Percentiles rank a stretch among this genome's conserved stretches.
Conservation (phyloP, 2,888 invertebrate species). For the Strigamia crassipes region DNA sequence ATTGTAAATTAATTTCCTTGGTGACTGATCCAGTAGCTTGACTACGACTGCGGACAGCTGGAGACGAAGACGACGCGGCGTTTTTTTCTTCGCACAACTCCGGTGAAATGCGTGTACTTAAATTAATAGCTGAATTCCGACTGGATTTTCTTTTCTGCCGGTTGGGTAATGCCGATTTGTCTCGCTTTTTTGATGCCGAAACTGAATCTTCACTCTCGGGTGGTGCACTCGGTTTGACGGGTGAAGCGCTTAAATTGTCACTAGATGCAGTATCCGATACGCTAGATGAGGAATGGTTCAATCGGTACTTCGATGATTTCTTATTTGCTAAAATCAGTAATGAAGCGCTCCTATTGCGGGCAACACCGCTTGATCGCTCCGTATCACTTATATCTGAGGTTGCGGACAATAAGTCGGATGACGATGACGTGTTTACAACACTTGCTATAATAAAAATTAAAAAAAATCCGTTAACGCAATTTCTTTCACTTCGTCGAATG, state of each 20-base stretch:
- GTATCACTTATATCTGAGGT: not conserved
- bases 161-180: not conserved
- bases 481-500: no score
- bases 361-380: not conserved
- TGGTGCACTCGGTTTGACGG: not conserved
- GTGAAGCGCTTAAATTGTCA: not conserved
- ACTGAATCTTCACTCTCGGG: not conserved
- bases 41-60: not conserved
- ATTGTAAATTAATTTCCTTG: not conserved
- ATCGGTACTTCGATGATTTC: not conserved
- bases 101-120: not conserved
- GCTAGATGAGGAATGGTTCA: not conserved
- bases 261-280: not conserved
- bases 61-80: not conserved
- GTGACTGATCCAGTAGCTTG: not conserved
- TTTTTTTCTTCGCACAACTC: not conserved
- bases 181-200: not conserved
- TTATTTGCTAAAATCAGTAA: not conserved
- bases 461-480: no score
- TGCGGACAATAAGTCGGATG: not conserved
- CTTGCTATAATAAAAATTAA: not conserved
- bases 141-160: not conserved
- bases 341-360: not conserved
- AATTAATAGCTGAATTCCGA: not conserved
- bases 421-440: not conserved